Conservation (phyloP, 2,797 vertebrate genomes). For the Adelosebastes latens region DNA sequence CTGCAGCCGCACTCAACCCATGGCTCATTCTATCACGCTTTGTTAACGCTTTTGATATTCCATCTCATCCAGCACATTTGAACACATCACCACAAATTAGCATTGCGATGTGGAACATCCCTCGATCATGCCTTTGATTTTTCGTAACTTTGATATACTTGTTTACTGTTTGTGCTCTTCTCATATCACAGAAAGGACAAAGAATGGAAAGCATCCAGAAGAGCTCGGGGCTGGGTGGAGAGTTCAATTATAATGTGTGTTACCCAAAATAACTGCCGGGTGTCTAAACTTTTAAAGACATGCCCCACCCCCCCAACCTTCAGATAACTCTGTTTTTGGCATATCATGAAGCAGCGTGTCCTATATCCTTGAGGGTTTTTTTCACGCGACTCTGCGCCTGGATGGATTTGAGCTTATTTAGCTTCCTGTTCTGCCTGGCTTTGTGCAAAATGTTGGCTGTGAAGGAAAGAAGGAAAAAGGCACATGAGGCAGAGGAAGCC, state of each 20-base stretch:
- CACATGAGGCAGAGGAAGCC: slow-evolving; percentile 50
- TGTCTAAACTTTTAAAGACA: not conserved
- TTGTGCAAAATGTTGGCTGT: slow-evolving; percentile 32
- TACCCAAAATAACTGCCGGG: not conserved
- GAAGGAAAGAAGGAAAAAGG: slow-evolving; percentile 4
- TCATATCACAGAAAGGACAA: slow-evolving; percentile 24
- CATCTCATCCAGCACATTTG: slow-evolving; percentile 41
- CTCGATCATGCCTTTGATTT: slow-evolving; percentile 35
- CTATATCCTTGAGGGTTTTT: not conserved
- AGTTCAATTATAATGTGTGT: slow-evolving; percentile 15
- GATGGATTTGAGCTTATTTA: slow-evolving; percentile 6
- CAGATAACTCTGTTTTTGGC: not conserved
- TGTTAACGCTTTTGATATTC: slow-evolving; percentile 64
- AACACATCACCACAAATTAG: slow-evolving; percentile 52
- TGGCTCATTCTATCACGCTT: slow-evolving; percentile 20
- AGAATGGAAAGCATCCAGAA: slow-evolving; percentile 15
- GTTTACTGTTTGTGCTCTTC: slow-evolving; percentile 13
- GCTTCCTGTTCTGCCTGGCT: slow-evolving; percentile 14
- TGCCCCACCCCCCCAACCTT: not conserved
- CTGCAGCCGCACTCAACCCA: slow-evolving; percentile 44
- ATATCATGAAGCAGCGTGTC: not conserved
- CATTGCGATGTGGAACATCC: slow-evolving; percentile 49
- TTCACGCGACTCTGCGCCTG: not conserved
- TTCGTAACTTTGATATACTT: slow-evolving; percentile 38
- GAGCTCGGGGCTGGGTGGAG: not conserved